A percentile compares a stretch with the other conserved stretches of the same genome.
These are phyloP conservation scores for Lamellibrachia satsuma DNA, from an alignment of 2,888 invertebrate genomes.

Conservation along the genomic window DNA sequence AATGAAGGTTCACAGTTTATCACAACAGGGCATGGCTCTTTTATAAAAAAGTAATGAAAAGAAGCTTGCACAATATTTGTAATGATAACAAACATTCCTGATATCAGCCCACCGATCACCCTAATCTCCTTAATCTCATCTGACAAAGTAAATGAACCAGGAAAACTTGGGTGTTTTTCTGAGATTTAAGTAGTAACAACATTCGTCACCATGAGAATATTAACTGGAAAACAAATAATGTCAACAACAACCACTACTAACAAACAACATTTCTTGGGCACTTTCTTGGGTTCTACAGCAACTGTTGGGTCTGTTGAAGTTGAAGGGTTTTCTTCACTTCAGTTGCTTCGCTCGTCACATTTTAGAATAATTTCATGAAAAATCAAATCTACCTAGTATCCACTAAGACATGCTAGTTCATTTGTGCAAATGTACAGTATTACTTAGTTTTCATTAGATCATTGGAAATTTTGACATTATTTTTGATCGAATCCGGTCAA, in stretches of 20 bases:
- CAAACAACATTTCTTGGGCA: not conserved
- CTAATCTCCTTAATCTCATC: not conserved
- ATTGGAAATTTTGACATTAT: too few relatives aligned
- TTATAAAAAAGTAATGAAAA: not conserved
- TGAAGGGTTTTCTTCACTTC: not conserved
- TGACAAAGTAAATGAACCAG: not conserved
- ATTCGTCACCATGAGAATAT: not conserved
- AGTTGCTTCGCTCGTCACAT: too few relatives aligned
- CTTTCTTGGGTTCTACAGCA: not conserved
- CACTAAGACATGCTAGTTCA: too few relatives aligned
- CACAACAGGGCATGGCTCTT: not conserved
- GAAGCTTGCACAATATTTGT: not conserved
- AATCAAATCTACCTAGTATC: too few relatives aligned
- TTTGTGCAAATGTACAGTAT: too few relatives aligned
- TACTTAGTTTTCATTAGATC: too few relatives aligned
- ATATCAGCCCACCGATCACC: not conserved
- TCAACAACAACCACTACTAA: not conserved
- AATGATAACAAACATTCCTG: not conserved
- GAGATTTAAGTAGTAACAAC: not conserved
- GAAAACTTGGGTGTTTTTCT: not conserved
- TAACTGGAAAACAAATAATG: not conserved
- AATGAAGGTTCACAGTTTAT: not conserved
- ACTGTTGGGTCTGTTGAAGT: not conserved
- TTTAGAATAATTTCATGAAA: too few relatives aligned
- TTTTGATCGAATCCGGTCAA: too few relatives aligned